Base-by-base conservation (phyloP, 2,113 vertebrate genomes). In the Rhinoptilus africanus region DNA sequence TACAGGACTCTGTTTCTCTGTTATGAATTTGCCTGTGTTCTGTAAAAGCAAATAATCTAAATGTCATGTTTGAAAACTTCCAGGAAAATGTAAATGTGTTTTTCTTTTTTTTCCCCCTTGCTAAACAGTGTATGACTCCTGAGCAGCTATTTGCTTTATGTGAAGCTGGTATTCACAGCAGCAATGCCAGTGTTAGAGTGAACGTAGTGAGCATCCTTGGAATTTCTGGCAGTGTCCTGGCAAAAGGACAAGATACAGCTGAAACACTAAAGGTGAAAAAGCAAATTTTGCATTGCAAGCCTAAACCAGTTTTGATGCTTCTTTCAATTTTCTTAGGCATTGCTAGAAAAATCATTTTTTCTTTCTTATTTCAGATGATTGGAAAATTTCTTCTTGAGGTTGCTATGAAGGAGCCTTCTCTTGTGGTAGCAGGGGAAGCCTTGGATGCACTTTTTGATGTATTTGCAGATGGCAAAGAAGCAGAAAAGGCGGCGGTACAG, bases 391-490 rank as follows among this genome's bases (percentile, higher is more conserved):
- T 99, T 90, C 98, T 99, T 60, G 98, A 99, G 62, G 98, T 99
- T 18, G 98, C 98, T 39, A 98, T 98, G 22, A 99, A 97, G 93
- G 99, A 99, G 27, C 41, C 97, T 32, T 98, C 98, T 83, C 98
- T 99, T 48, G 98, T 99, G 41, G 99, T 99, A 45, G 98, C 98
- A 14, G 99, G 99, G 60, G 99, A 99, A 97, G 99, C 99, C 26
- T 97, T 99, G 80, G 99, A 99, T 67, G 99, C 99, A 47, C 97
- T 99, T 93, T 99, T 99, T 83, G 99, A 99, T 43, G 99, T 99
- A 34, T 99, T 99, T 92, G 99, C 99, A 10, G 99, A 99, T 67
- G 99, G 99, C 21, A 93, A 98, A 68, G 99, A 99, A 96, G 99
- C 99, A 3, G 99, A 99, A 97, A 97, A 78, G 18, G 99, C 99